Conservation (phyloP, 2,113 vertebrate genomes). For the Hystrix brachyura region DNA sequence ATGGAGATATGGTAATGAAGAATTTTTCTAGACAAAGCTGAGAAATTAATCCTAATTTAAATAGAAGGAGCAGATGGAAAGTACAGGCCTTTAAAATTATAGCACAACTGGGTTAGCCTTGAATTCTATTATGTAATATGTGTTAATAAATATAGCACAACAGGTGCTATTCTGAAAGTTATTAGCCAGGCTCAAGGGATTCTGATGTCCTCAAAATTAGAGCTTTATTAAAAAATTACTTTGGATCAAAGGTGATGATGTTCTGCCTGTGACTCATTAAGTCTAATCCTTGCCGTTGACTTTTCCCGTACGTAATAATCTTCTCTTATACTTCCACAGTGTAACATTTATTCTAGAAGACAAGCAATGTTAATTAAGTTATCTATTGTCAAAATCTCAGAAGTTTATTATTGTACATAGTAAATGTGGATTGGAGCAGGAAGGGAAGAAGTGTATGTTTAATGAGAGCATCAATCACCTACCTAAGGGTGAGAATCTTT, state of each 20-base stretch:
- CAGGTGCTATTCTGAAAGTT: not conserved
- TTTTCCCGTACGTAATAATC: not conserved
- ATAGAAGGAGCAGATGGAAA: slow-evolving; percentile 1
- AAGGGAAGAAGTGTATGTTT: not conserved
- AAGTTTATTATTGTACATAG: not conserved
- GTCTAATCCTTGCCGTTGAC: not conserved
- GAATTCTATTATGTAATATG: not conserved
- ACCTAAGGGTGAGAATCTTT: not conserved
- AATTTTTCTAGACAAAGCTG: not conserved
- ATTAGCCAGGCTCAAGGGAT: not conserved
- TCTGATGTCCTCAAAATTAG: not conserved
- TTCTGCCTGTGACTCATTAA: not conserved
- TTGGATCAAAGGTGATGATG: not conserved
- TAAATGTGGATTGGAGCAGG: not conserved
- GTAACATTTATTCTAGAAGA: not conserved
- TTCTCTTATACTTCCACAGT: not conserved
- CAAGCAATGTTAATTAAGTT: not conserved
- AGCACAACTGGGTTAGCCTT: not conserved
- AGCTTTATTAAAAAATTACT: not conserved
- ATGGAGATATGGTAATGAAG: not conserved
- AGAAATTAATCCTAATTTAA: slow-evolving; percentile 36
- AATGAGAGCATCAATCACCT: not conserved
- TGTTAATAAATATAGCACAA: slow-evolving; percentile 19
- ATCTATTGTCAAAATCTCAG: not conserved
- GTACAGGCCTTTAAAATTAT: not conserved